A percentile compares a stretch with the other conserved stretches of the same genome.
Evolutionary conservation across 2,113 vertebrate species (phyloP).

Genomic region (Nestor notabilis): DNA sequence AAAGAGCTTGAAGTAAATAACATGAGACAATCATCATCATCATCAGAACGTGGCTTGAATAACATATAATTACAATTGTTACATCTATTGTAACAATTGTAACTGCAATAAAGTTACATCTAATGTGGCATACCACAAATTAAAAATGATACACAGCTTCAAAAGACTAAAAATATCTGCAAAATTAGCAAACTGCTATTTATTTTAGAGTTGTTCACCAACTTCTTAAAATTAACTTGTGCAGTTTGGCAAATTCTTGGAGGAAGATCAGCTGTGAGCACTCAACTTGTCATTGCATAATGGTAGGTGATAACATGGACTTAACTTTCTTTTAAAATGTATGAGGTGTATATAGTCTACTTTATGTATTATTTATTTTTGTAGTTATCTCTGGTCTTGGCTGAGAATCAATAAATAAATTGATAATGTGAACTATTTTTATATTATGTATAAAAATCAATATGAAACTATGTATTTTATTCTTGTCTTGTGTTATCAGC

Average conservation of each 20-base stretch:
- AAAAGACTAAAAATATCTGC: background rate
- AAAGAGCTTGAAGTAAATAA: background rate
- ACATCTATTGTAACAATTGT: too few species aligned
- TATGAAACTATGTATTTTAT: slow-evolving; percentile 6
- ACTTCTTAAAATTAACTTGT: background rate
- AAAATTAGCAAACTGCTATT: background rate
- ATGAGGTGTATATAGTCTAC: slow-evolving; percentile 11
- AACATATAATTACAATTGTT: too few species aligned
- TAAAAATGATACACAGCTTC: background rate
- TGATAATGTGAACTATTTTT: slow-evolving; percentile 44
- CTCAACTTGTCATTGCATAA: background rate
- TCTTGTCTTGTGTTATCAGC: background rate
- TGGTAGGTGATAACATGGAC: background rate
- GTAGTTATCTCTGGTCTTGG: background rate
- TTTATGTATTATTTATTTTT: slow-evolving; percentile 52
- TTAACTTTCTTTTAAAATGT: slow-evolving; percentile 15
- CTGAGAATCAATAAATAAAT: slow-evolving; percentile 33
- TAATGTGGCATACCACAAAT: background rate
- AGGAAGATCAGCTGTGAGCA: background rate
- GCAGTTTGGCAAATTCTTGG: background rate
- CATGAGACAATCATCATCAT: background rate
- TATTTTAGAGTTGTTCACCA: background rate
- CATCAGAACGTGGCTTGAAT: background rate
- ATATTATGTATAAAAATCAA: slow-evolving; percentile 41
- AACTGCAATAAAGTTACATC: background rate